Base-by-base conservation (phyloP, 2,888 invertebrate species). In the Sturmia bella region DNA sequence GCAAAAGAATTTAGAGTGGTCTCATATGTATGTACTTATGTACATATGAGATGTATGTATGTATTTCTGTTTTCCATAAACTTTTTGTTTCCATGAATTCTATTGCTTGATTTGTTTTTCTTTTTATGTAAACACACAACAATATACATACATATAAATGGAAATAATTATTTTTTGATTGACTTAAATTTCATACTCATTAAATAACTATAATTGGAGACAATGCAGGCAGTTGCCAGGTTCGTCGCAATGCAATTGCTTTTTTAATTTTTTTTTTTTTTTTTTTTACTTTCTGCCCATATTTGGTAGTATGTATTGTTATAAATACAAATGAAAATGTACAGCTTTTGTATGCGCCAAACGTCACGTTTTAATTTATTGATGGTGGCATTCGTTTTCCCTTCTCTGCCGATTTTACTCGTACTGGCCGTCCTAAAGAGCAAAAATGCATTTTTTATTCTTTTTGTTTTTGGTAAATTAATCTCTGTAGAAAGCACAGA, bases 321-420 rank as follows among this genome's bases (percentile, higher is more conserved):
- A 32, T 32, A 32, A 32, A 32, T 32, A 43, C 57, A 50, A 57
- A 56, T 64, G 56, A 24, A 74, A 66, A 57, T 57, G 57, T 21
- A 56, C 15, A 24, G 13, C 12, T 54, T 39, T 69, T 50, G 50
- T 64, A 70, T 78, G 77, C 54, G 70, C 70, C 17, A 77, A 78
- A 78, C 48, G 77, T 78, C 77, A 78, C 77, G 77, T 72, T 78
- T 78, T 78, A 57, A 78, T 78, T 64, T 78, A 72, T 64, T 70
- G 50, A 57, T 41, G 63, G 39, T 56, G 48, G 54, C 24, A 45
- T 41, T 19, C 27, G 27, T 19, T 54, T 24, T 15, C 21, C 52
- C 48, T 27, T 4, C n/a, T 17, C 48, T 24, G 17, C 41, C 39
- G 6, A 1, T 19, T 24, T 1, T 24, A 13, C 21, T 37, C 13